These are phyloP conservation scores for Lagorchestes hirsutus DNA, from an alignment of 2,797 vertebrate genomes.

Conservation along the genomic window DNA sequence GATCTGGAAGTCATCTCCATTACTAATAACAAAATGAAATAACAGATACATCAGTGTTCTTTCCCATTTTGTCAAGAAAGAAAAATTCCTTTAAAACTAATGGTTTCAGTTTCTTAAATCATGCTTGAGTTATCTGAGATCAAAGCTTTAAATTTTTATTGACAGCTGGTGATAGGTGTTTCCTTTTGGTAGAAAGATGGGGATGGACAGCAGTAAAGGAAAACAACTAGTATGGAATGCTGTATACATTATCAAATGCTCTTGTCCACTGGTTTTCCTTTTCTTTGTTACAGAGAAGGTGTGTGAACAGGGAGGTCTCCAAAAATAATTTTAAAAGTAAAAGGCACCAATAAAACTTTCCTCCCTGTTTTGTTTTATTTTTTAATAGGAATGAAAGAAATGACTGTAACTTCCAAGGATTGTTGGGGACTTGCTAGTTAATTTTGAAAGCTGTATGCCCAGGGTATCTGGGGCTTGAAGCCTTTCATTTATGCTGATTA, in stretches of 20 bases:
- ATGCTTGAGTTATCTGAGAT: constrained; percentile 44
- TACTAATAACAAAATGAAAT: background rate
- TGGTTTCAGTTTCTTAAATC: constrained; percentile 38
- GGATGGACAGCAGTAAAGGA: background rate
- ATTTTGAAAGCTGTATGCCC: background rate
- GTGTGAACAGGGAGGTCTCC: background rate
- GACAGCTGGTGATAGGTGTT: background rate
- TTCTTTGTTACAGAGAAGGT: background rate
- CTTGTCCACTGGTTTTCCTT: background rate
- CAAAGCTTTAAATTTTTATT: constrained; percentile 42
- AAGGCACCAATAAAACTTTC: background rate
- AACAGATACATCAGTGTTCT: background rate
- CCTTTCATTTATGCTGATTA: background rate
- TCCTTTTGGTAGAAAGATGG: background rate
- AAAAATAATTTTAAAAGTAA: background rate
- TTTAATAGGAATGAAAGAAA: background rate
- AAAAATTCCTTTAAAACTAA: background rate
- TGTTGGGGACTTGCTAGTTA: background rate
- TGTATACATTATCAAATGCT: background rate
- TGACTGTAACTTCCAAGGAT: background rate
- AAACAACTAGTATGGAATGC: background rate
- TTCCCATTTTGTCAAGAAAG: background rate
- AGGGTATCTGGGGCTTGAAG: background rate
- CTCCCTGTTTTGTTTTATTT: background rate
- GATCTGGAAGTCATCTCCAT: background rate